Evolutionary conservation across 2,888 invertebrate genomes (phyloP).

Genomic region (Lithophane leautieri): DNA sequence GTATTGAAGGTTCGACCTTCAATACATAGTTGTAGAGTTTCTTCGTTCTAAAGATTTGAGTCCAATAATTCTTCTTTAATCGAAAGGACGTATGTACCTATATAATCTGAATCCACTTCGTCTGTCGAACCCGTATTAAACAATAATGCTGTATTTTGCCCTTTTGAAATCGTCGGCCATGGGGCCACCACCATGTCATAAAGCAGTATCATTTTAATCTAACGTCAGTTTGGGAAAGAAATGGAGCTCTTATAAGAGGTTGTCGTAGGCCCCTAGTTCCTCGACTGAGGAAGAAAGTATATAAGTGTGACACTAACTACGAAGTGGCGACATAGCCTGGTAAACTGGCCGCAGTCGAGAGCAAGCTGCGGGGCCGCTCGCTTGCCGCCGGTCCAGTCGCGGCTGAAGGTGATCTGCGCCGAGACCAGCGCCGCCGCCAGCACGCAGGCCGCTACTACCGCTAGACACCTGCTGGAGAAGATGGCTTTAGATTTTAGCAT

Average conservation of each 20-base stretch:
- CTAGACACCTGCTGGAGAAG: constrained; percentile 68
- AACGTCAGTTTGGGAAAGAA: not conserved
- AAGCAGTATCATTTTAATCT: not conserved
- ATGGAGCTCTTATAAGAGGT: not conserved
- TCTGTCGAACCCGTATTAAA: not conserved
- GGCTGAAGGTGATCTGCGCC: constrained; percentile 88
- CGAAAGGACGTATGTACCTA: too few species aligned
- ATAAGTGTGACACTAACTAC: constrained; percentile 73
- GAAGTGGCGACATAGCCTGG: constrained; percentile 84
- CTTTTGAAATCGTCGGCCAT: not conserved
- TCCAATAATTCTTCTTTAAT: too few species aligned
- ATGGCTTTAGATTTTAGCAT: not conserved
- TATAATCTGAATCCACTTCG: too few species aligned
- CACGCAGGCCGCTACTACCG: constrained; percentile 74
- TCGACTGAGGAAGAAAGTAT: not conserved
- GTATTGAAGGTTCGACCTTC: too few species aligned
- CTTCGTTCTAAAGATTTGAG: too few species aligned
- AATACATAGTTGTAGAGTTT: too few species aligned
- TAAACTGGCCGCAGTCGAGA: constrained; percentile 84
- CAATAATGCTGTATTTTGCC: not conserved
- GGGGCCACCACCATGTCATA: not conserved
- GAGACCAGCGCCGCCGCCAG: constrained; percentile 81
- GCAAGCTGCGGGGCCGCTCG: constrained; percentile 77
- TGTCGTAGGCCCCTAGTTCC: not conserved
- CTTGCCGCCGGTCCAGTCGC: constrained; percentile 88